Base-by-base conservation (phyloP, 2,888 invertebrate species). In the Agrenia bidenticulata region DNA sequence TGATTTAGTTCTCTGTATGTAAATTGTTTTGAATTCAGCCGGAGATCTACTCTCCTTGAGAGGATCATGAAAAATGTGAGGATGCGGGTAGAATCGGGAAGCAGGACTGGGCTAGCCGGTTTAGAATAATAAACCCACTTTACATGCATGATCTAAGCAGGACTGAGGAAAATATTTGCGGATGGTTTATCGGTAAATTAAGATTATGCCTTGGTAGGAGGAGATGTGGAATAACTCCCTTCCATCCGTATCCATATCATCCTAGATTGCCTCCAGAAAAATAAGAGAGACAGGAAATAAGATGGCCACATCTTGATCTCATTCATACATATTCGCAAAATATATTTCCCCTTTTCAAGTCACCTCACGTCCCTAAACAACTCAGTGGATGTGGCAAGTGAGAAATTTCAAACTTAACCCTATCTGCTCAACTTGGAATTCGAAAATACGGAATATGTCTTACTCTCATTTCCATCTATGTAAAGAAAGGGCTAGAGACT, bases 141-240 rank as follows among this genome's bases (percentile, higher is more conserved):
- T 67, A 58, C 67, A 64, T 67, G 61, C 67, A 67, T 61, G 64
- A 64, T 45, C 55, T 66, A 55, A 45, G 19, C 5, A 45, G 45
- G 49, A 62, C 49, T 39, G 32, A 41, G 17, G 57, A 53, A 62
- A 58, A 62, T 59, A 61, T 63, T 63, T 53, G n/a, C 13, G 55
- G 61, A 56, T 67, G 63, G 61, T 66, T 63, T 66, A 66, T 66
- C 63, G 54, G 60, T 66, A 66, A 66, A 66, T 66, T 66, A 66
- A 63, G 62, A 66, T 63, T 61, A 65, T 65, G 55, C 42, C 37
- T 45, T 39, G 37, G 24, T 37, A 24, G 58, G 23, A 11, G 32
- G n/a, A 32, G 32, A 63, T 51, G 49, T 51, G 55, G 50, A 50
- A 27, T 23, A 27, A 23, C 17, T 24, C 57, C 4, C 32, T 32